Percentiles rank a stretch among this genome's conserved stretches.
phyloP scores from a whole-genome alignment of 2,888 invertebrate species.

The Tipula helvola region DNA sequence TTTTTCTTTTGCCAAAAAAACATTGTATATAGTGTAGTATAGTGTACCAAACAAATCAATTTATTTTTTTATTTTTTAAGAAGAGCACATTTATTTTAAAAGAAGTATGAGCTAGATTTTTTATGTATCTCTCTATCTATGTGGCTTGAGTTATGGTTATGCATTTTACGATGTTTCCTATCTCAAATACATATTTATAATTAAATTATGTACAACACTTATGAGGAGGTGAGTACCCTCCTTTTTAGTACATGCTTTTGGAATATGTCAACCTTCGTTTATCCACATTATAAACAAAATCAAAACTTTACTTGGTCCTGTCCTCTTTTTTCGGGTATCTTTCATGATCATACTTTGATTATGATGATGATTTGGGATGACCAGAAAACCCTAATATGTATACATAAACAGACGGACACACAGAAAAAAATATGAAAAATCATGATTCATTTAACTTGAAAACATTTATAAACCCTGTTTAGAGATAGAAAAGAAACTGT shows the following conservation, averaged over 20 bases:
- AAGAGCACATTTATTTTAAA: not conserved
- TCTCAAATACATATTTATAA: not conserved
- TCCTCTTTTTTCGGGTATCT: not conserved
- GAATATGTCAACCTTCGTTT: not conserved
- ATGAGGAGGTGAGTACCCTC: not conserved
- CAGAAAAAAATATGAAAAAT: not conserved
- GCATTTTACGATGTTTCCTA: not conserved
- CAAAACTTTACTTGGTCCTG: not conserved
- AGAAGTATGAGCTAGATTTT: not conserved
- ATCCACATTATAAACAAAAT: not conserved
- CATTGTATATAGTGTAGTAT: not conserved
- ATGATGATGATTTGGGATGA: slow-evolving; percentile 10
- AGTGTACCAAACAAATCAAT: not conserved
- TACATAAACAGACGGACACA: not conserved
- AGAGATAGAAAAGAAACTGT: not conserved
- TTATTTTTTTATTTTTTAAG: not conserved
- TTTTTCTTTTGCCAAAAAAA: not conserved
- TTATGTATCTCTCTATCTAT: not conserved
- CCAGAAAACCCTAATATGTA: slow-evolving; percentile 4
- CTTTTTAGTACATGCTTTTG: not conserved
- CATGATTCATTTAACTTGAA: slow-evolving; percentile 6
- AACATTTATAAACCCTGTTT: not conserved
- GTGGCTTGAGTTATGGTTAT: not conserved
- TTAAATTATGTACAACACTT: not conserved
- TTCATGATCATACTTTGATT: not conserved